Evolutionary conservation across 1,140 invertebrate genomes (phyloP).

Genomic region (Ooceraea biroi): DNA sequence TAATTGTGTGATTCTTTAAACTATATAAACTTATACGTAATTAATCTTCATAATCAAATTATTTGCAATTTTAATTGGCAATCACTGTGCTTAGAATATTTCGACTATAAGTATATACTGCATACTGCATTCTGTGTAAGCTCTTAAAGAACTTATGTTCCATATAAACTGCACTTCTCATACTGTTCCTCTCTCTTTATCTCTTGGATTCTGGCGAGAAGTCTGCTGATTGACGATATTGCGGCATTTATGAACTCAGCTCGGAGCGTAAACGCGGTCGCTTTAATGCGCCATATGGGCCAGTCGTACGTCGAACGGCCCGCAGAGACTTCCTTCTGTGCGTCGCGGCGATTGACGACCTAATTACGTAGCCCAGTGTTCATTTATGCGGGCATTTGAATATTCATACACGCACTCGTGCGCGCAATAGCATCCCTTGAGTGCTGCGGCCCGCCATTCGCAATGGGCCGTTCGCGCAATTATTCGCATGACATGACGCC

Average conservation of each 20-base stretch:
- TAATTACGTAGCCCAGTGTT: constrained; percentile 32
- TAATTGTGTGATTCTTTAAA: too few relatives aligned
- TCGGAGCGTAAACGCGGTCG: constrained; percentile 4
- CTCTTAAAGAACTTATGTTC: constrained; percentile 9
- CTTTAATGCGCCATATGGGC: constrained; percentile 40
- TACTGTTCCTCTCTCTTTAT: background rate
- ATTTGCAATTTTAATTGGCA: background rate
- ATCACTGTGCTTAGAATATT: background rate
- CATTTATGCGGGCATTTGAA: constrained; percentile 42
- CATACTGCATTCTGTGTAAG: background rate
- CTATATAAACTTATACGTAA: too few relatives aligned
- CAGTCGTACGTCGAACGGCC: constrained; percentile 20
- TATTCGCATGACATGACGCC: constrained; percentile 9
- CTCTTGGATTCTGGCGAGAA: constrained; percentile 11
- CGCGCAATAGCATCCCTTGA: background rate
- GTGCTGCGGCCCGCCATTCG: constrained; percentile 14
- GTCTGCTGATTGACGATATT: constrained; percentile 58
- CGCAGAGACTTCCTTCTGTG: constrained; percentile 48
- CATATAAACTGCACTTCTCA: constrained; percentile 17
- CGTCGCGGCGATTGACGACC: constrained; percentile 29
- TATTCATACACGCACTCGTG: constrained; percentile 45
- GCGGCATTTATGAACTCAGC: constrained; percentile 47
- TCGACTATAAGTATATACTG: background rate
- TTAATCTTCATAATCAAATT: background rate
- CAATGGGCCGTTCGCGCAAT: constrained; percentile 18